Base-by-base conservation (phyloP, 2,113 vertebrate genomes). In the Burhinus bistriatus region DNA sequence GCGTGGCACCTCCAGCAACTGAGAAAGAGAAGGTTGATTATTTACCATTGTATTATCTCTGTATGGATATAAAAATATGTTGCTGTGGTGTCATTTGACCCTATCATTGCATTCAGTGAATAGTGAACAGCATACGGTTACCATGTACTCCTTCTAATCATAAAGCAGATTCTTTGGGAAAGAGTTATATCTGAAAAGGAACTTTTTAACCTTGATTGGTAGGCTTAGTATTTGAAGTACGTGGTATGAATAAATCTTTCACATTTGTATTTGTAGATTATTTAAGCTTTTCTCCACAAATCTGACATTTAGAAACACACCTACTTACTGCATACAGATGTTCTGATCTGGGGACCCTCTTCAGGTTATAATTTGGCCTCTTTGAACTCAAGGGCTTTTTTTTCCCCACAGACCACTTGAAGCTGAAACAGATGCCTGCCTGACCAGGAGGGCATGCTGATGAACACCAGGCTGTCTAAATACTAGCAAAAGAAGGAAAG, bases 361-460 rank as follows among this genome's bases (percentile, higher is more conserved):
- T 76, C 89, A 91, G 80, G 77, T 93, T 77, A 62, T 84, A 65
- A 65, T 89, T 93, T 82, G 76, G 26, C 62, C 79, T 81, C 76
- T 95, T 88, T 89, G 85, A 92, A 78, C 29, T 9, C 22, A 51
- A 62, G 78, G 71, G 45, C 18, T 62, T 92, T 77, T 87, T 73
- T 79, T 23, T 3, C 26, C 61, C 47, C 18, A 19, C 40, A 62
- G 87, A 88, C 22, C 23, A 16, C 82, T 73, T 86, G 82, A 96
- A 92, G 66, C 58, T 81, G 90, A 90, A 94, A 70, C 79, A 93
- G 82, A 77, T 94, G 81, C 68, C 58, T 95, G 57, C 11, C 85
- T 93, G 71, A 66, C 58, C 71, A 86, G 64, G 76, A 73, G 90
- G 85, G 51, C 88, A 64, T 58, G 45, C 54, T 96, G 96, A 73